These are phyloP conservation scores for Thalassophryne amazonica DNA, from an alignment of 2,797 vertebrate species.

Conservation along the genomic window DNA sequence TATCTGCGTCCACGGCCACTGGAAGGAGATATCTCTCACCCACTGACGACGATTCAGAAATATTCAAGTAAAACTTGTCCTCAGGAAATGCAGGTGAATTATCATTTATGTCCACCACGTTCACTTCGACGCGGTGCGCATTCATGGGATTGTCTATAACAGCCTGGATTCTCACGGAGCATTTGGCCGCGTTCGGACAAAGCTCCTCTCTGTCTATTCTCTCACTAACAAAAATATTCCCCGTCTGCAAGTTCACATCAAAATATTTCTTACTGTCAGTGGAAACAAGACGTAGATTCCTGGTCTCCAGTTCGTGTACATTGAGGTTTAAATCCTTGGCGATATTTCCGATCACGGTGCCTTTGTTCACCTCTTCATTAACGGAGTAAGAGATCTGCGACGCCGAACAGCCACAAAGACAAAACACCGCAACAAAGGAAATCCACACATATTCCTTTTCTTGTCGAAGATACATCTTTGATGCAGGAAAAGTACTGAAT, in stretches of 20 bases:
- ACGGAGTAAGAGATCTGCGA: conserved; percentile 75
- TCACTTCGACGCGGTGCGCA: conserved; percentile 62
- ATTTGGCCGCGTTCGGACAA: conserved; percentile 54
- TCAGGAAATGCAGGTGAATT: conserved; percentile 64
- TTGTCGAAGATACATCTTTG: conserved; percentile 30
- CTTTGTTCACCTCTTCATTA: conserved; percentile 73
- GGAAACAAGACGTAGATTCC: conserved; percentile 69
- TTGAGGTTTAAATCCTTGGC: conserved; percentile 75
- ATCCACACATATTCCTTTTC: not conserved
- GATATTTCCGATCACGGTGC: conserved; percentile 74
- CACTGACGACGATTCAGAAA: conserved; percentile 67
- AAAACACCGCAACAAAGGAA: conserved; percentile 6
- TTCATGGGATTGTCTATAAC: conserved; percentile 51
- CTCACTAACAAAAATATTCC: conserved; percentile 58
- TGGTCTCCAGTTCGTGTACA: conserved; percentile 58
- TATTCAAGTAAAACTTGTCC: conserved; percentile 56
- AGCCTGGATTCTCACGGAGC: conserved; percentile 62
- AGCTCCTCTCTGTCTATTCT: conserved; percentile 63
- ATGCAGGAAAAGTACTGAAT: not conserved
- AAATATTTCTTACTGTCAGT: conserved; percentile 65
- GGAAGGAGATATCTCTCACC: conserved; percentile 78
- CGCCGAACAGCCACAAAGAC: conserved; percentile 44
- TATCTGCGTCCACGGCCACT: conserved; percentile 74
- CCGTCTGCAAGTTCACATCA: conserved; percentile 56
- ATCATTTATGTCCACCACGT: conserved; percentile 74